These are phyloP conservation scores for Setophaga coronata DNA, from an alignment of 2,113 vertebrate genomes.

Conservation along the genomic window DNA sequence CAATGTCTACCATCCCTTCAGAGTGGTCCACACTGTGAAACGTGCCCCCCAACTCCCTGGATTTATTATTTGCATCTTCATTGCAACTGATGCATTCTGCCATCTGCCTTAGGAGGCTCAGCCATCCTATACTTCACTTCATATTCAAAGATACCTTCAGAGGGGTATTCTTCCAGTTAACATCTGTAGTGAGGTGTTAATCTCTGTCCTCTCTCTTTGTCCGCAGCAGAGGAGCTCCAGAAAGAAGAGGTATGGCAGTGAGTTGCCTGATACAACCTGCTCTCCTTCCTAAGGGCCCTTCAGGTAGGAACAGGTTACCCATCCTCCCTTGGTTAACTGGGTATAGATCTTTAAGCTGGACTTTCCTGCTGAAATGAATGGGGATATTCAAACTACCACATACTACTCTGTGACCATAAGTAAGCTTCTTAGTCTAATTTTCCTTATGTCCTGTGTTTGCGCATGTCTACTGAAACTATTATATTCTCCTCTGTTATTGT, in stretches of 20 bases:
- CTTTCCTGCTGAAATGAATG: background rate
- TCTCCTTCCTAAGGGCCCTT: background rate
- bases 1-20: accelerated
- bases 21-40: background rate
- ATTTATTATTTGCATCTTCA: background rate
- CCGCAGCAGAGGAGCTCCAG: background rate
- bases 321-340: background rate
- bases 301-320: background rate
- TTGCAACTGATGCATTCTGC: background rate
- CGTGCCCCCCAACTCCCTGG: accelerated
- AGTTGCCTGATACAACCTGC: background rate
- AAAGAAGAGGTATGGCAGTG: background rate
- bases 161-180: background rate
- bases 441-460: background rate
- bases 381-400: background rate
- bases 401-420: background rate
- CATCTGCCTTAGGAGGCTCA: background rate
- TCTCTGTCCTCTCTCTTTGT: background rate
- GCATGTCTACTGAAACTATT: background rate
- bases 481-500: background rate
- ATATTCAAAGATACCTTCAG: background rate
- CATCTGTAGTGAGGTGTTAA: background rate
- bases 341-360: background rate
- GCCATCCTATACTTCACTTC: background rate
- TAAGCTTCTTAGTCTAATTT: background rate